Conservation (phyloP, 2,113 vertebrate genomes). For the Vidua chalybeata region DNA sequence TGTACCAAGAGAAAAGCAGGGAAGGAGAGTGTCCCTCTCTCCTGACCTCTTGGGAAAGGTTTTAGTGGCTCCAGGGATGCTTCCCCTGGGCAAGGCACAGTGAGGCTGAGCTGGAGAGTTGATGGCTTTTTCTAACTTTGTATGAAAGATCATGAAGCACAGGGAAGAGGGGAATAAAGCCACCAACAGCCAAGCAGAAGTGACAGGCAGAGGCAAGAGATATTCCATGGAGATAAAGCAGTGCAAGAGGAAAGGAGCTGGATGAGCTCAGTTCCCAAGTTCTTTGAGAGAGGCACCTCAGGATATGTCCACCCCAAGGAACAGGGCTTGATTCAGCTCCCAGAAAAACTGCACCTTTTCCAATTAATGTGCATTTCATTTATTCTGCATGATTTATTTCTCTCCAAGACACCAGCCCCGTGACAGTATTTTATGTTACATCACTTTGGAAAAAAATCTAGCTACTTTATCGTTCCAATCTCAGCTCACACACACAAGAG, state of each 20-base stretch:
- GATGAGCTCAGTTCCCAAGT: not conserved
- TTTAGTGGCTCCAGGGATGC: not conserved
- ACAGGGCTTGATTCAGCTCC: not conserved
- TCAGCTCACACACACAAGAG: not conserved
- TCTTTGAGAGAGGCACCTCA: conserved; percentile 10
- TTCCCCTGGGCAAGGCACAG: not conserved
- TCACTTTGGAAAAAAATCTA: conserved; percentile 53
- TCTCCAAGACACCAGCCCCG: conserved; percentile 36
- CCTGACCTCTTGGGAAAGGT: not conserved
- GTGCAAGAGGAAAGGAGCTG: not conserved
- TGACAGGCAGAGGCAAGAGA: not conserved
- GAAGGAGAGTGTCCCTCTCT: not conserved
- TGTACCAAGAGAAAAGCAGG: not conserved
- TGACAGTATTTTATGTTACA: conserved; percentile 66
- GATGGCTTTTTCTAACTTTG: not conserved
- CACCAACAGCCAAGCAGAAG: conserved; percentile 30
- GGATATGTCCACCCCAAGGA: not conserved
- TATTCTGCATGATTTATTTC: conserved; percentile 62
- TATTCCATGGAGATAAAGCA: not conserved
- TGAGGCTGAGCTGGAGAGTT: not conserved
- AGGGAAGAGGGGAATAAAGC: not conserved
- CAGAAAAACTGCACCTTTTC: conserved; percentile 29
- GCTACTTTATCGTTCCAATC: conserved; percentile 27
- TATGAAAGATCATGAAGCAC: not conserved
- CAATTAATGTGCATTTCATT: conserved; percentile 71